Evolutionary conservation across 2,113 vertebrate genomes (phyloP).

Genomic region (Nycticorax nycticorax): DNA sequence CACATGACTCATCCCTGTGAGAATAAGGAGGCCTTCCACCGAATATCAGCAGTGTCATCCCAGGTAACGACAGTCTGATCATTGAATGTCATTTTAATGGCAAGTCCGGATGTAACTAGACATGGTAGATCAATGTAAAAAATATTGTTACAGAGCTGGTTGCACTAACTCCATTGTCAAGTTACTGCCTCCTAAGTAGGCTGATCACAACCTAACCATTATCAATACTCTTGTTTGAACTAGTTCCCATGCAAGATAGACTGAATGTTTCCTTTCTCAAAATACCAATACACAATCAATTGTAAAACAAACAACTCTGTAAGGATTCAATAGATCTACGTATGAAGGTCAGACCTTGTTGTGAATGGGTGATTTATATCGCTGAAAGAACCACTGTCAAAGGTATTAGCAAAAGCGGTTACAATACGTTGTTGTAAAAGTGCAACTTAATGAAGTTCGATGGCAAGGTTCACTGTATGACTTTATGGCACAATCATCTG

Average conservation of each 20-base stretch:
- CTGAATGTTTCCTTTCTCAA: neutral
- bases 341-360: neutral
- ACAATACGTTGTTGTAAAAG: neutral
- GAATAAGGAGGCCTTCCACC: neutral
- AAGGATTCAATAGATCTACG: neutral
- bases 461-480: neutral
- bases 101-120: neutral
- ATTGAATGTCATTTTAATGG: neutral
- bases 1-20: neutral
- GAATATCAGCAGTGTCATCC: neutral
- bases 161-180: neutral
- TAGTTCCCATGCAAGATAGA: neutral
- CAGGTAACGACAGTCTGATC: neutral
- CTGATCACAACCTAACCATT: neutral
- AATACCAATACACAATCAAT: neutral
- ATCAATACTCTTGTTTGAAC: neutral
- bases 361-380: neutral
- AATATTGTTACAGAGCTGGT: neutral
- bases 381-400: neutral
- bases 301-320: neutral
- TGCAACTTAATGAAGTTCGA: neutral
- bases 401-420: neutral
- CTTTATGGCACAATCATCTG: neutral
- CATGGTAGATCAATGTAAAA: neutral
- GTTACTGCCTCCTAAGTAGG: neutral